Conservation (phyloP, 2,888 invertebrate species). For the Anorthoa munda region DNA sequence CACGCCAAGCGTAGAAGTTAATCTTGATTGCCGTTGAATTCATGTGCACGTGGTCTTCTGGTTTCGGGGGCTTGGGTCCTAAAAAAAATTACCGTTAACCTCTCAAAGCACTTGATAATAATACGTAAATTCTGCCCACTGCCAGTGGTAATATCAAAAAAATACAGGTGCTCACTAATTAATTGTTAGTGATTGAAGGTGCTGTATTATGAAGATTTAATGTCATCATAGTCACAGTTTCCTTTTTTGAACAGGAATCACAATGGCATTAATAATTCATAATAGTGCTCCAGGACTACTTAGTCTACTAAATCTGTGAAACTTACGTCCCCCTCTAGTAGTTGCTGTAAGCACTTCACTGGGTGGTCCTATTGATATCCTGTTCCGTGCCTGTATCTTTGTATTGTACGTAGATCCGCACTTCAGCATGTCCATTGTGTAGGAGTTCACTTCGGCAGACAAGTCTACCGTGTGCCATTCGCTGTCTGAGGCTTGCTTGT, state of each 20-base stretch:
- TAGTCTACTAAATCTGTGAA: too few relatives aligned
- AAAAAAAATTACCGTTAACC: slow-evolving; percentile 31
- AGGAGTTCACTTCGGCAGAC: slow-evolving; percentile 94
- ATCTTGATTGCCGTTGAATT: slow-evolving; percentile 95
- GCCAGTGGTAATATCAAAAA: too few relatives aligned
- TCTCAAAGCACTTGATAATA: neutral
- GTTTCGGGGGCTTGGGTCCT: slow-evolving; percentile 94
- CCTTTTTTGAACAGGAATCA: too few relatives aligned
- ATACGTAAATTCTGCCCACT: too few relatives aligned
- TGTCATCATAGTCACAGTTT: too few relatives aligned
- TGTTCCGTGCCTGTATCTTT: slow-evolving; percentile 94
- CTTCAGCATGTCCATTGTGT: slow-evolving; percentile 93
- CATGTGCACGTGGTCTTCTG: slow-evolving; percentile 93
- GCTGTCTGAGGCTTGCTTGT: slow-evolving; percentile 92
- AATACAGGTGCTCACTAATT: too few relatives aligned
- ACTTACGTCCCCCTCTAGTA: slow-evolving; percentile 94
- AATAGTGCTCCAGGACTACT: too few relatives aligned
- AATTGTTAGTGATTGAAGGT: too few relatives aligned
- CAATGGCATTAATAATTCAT: too few relatives aligned
- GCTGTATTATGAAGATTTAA: too few relatives aligned
- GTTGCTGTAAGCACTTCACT: slow-evolving; percentile 93
- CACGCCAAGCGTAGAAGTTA: slow-evolving; percentile 95
- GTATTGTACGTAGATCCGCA: slow-evolving; percentile 95
- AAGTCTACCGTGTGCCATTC: slow-evolving; percentile 94
- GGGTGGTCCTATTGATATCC: slow-evolving; percentile 93